phyloP scores from a whole-genome alignment of 2,113 vertebrate genomes.

The Puma concolor region DNA sequence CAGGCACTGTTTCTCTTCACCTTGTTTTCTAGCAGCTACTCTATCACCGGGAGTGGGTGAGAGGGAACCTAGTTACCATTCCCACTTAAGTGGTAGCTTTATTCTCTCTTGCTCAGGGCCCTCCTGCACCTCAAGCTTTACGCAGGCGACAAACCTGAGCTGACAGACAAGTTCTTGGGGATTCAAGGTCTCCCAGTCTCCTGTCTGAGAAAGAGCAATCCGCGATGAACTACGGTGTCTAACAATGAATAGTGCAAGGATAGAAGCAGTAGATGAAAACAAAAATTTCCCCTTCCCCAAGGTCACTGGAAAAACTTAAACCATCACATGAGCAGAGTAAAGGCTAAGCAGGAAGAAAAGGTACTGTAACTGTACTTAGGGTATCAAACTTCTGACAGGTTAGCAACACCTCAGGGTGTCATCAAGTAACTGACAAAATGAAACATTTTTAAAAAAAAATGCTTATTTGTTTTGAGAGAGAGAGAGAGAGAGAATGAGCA shows the following conservation, averaged over 20 bases:
- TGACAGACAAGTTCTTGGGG: background rate
- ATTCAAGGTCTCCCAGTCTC: background rate
- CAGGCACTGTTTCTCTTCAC: accelerated
- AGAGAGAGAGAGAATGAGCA: no score
- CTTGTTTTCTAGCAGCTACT: background rate
- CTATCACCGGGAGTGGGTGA: accelerated
- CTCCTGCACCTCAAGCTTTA: background rate
- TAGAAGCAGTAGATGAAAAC: background rate
- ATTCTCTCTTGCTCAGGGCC: background rate
- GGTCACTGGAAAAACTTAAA: background rate
- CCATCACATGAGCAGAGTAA: background rate
- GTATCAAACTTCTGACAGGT: background rate
- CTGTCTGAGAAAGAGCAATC: background rate
- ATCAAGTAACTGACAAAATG: background rate
- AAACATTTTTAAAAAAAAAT: background rate
- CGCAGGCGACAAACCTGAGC: background rate
- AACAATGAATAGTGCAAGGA: background rate
- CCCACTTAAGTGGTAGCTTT: background rate
- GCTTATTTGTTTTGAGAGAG: no score
- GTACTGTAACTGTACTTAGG: background rate
- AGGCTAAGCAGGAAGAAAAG: background rate
- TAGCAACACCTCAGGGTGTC: background rate
- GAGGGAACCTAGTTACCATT: background rate
- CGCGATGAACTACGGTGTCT: background rate
- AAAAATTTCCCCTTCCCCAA: background rate